Evolutionary conservation across 2,797 vertebrate genomes (phyloP), one percentile per base, ranked within the genome.

Genomic region (Passerculus sandwichensis): DNA sequence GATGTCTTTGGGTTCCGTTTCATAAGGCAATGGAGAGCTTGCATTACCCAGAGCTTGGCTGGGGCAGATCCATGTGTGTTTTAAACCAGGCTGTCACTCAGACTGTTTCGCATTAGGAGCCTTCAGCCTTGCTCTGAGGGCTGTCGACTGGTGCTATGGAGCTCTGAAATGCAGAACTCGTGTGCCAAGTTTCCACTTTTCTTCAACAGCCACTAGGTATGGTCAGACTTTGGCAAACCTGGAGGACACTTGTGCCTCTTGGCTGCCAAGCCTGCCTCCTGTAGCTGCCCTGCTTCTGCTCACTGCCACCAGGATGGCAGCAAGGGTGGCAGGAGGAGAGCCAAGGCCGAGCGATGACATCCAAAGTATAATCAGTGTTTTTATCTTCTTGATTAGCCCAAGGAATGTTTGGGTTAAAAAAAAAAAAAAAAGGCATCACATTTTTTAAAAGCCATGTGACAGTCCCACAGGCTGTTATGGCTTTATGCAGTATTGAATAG

Each of bases 1-100:
- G 94, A 96, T 97, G 95, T 95, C 85, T 91, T 59, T 75, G 45
- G 51, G 44, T 83, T 95, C 80, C 51, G 50, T n/a, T 96, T 95
- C 94, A 74, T 87, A 93, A 95, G 84, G 94, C 84, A 2, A 82
- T 62, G 91, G 70, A 96, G 94, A 94, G 88, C 91, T 89, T 77
- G 92, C 73, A 85, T 80, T 97, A 88, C 93, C 94, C 97, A 96
- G 95, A 96, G 82, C 87, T 81, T n/a, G 0, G 94, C 54, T 51
- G 27, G 50, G 0, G 95, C 93, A 89, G 85, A 91, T 22, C 79
- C 89, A 19, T 86, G 94, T 94, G 85, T 78, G 83, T 76, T 85
- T 93, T 70, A 60, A 70, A 84, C 87, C 88, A 91, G 81, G 32
- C 91, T 92, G 96, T 93, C 91, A 66, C 86, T 94, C 74, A 36